phyloP scores from a whole-genome alignment of 2,113 vertebrate species.

The Cryptomyrus ogoouensis region DNA sequence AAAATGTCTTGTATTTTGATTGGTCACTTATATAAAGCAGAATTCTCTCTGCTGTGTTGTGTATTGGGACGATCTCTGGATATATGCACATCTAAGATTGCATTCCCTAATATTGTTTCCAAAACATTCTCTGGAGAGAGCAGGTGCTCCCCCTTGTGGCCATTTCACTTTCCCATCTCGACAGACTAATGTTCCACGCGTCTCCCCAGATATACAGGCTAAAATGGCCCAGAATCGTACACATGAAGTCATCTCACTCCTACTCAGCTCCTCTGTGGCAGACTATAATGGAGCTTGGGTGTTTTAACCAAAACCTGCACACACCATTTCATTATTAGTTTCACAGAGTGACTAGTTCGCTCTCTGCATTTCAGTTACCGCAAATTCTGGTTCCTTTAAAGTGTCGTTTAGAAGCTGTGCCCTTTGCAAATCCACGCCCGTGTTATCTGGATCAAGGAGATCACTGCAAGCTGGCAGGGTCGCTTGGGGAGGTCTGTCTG shows the following conservation, averaged over 20 bases:
- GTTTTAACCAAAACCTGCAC: neutral
- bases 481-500: neutral
- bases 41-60: neutral
- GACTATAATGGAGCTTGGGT: neutral
- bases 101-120: neutral
- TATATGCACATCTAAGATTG: neutral
- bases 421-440: neutral
- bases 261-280: neutral
- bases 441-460: conserved; percentile 10
- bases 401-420: neutral
- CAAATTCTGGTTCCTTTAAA: neutral
- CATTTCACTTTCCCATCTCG: neutral
- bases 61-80: neutral
- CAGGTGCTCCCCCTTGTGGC: neutral
- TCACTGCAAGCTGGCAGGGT: neutral
- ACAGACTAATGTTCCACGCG: neutral
- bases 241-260: neutral
- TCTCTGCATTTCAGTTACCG: neutral
- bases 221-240: neutral
- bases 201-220: neutral
- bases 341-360: neutral
- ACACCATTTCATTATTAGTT: neutral
- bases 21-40: neutral
- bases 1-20: neutral
- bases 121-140: neutral